phyloP scores from a whole-genome alignment of 2,888 invertebrate species.

The Thymelicus sylvestris region DNA sequence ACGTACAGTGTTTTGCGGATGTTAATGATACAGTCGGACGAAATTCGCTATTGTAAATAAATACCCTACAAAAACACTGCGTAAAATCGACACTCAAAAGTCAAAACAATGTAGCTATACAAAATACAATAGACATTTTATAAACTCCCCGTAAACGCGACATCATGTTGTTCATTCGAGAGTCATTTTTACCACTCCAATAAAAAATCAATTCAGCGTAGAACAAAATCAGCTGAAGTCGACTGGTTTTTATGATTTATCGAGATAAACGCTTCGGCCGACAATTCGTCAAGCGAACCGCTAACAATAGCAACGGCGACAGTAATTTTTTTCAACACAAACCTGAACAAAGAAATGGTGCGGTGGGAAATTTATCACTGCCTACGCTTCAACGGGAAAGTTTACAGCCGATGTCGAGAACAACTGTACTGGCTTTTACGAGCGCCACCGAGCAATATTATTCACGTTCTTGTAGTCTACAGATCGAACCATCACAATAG shows the following conservation, averaged over 20 bases:
- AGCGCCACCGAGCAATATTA: conserved; percentile 27
- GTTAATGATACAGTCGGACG: no score
- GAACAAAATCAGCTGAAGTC: conserved; percentile 33
- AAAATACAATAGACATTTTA: conserved; percentile 3
- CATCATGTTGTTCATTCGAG: conserved; percentile 28
- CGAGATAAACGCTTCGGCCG: conserved; percentile 22
- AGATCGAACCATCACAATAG: background rate
- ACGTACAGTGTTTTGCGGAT: no score
- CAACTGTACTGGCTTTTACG: conserved; percentile 17
- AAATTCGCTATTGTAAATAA: no score
- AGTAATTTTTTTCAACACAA: conserved; percentile 30
- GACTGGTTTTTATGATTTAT: conserved; percentile 57
- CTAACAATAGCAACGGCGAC: conserved; percentile 26
- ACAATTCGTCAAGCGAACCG: conserved; percentile 33
- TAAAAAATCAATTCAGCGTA: conserved; percentile 34
- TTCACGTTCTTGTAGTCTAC: conserved; percentile 7
- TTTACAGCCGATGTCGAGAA: conserved; percentile 28
- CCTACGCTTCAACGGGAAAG: conserved; percentile 25
- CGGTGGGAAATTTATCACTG: conserved; percentile 26
- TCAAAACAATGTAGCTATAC: background rate
- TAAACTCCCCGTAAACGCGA: conserved; percentile 18
- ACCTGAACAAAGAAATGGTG: conserved; percentile 33
- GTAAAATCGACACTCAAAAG: background rate
- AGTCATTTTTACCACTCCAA: conserved; percentile 28
- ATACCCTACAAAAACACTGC: background rate